Conservation (phyloP, 2,797 vertebrate genomes). For the Vespertilio murinus region DNA sequence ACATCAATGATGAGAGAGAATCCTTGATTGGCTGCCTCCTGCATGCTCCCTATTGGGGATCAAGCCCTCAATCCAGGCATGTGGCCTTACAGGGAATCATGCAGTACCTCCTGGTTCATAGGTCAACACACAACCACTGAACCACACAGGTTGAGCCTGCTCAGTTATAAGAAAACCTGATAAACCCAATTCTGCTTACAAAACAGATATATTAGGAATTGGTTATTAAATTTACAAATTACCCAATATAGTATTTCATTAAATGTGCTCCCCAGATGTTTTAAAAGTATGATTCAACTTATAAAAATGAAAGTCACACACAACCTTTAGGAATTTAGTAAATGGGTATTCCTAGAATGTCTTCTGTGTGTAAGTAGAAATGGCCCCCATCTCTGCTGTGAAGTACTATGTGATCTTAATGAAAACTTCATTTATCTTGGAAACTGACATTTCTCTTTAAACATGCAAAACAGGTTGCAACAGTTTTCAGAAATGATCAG, state of each 20-base stretch:
- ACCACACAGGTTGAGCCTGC: no score
- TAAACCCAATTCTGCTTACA: not conserved
- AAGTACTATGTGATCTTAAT: not conserved
- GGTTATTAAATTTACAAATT: conserved; percentile 36
- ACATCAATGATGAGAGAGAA: no score
- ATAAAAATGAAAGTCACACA: not conserved
- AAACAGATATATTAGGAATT: not conserved
- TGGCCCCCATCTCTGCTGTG: not conserved
- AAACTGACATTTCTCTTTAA: not conserved
- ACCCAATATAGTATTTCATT: not conserved
- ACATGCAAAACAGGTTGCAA: not conserved
- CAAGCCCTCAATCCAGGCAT: no score
- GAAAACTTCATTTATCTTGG: not conserved
- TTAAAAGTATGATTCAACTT: conserved; percentile 28
- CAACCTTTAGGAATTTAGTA: conserved; percentile 24
- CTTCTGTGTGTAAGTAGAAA: not conserved
- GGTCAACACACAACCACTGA: no score
- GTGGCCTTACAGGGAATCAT: no score
- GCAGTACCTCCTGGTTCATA: no score
- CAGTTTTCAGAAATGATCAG: not conserved
- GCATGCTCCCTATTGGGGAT: no score
- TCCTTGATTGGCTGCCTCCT: no score
- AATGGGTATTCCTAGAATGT: not conserved
- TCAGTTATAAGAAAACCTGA: not conserved
- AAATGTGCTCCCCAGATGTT: conserved; percentile 31